phyloP scores from a whole-genome alignment of 1,140 invertebrate genomes.

The Pogonomyrmex californicus region DNA sequence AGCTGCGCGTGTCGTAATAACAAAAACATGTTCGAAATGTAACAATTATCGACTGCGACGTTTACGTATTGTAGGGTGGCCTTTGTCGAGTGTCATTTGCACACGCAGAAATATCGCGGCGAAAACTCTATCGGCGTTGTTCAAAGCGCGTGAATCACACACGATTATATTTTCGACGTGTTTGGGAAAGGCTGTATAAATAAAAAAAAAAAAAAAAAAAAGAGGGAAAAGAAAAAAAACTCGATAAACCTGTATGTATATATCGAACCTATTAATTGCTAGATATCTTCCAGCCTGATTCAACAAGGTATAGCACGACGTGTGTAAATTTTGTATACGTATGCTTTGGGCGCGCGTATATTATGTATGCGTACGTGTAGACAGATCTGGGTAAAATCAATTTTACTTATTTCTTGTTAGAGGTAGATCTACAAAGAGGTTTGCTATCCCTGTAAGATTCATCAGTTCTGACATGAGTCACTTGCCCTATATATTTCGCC shows the following conservation, averaged over 20 bases:
- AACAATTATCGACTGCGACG: slow-evolving; percentile 58
- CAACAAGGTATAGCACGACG: neutral
- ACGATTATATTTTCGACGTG: slow-evolving; percentile 43
- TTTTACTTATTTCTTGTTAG: slow-evolving; percentile 47
- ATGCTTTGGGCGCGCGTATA: neutral
- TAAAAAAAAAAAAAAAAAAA: neutral
- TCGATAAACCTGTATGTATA: neutral
- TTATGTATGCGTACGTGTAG: neutral
- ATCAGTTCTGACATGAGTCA: slow-evolving; percentile 58
- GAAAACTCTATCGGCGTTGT: slow-evolving; percentile 52
- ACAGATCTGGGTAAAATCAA: slow-evolving; percentile 47
- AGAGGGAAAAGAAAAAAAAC: neutral
- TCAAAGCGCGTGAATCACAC: slow-evolving; percentile 48
- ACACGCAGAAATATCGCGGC: slow-evolving; percentile 53
- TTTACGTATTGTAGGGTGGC: slow-evolving; percentile 18
- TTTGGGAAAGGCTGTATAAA: neutral
- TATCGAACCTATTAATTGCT: slow-evolving; percentile 19
- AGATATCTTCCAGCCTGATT: slow-evolving; percentile 17
- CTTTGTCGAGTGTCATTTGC: slow-evolving; percentile 59
- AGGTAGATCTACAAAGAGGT: slow-evolving; percentile 27
- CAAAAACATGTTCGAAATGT: slow-evolving; percentile 53
- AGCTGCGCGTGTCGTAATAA: slow-evolving; percentile 48
- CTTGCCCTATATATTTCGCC: slow-evolving; percentile 58
- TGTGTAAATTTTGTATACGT: neutral
- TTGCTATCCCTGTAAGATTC: slow-evolving; percentile 39